phyloP scores from a whole-genome alignment of 2,797 vertebrate genomes.

The Myotis pilosus region DNA sequence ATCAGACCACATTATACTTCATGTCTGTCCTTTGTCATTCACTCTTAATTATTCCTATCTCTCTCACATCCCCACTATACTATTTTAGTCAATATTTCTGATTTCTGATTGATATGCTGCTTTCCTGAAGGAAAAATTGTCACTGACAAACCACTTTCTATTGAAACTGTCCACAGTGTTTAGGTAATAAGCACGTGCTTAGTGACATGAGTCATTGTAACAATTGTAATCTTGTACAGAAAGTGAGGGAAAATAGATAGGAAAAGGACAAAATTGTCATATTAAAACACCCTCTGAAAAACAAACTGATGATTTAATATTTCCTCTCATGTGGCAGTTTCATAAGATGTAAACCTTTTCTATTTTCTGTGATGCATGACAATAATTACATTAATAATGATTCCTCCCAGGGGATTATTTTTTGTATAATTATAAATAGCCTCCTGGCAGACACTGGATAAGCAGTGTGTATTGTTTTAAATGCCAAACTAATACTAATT shows the following conservation, averaged over 20 bases:
- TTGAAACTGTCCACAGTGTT: not conserved
- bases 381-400: constrained; percentile 30
- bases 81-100: not conserved
- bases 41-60: not conserved
- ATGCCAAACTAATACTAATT: constrained; percentile 54
- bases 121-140: not conserved
- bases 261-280: not conserved
- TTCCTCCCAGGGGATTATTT: not conserved
- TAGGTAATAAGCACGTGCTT: not conserved
- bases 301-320: constrained; percentile 7
- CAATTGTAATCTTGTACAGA: not conserved
- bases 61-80: not conserved
- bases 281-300: not conserved
- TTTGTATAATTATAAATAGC: constrained; percentile 39
- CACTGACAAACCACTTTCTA: not conserved
- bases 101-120: not conserved
- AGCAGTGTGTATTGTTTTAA: constrained; percentile 44
- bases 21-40: not conserved
- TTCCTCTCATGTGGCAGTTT: not conserved
- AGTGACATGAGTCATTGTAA: not conserved
- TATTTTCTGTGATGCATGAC: not conserved
- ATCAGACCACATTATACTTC: not conserved
- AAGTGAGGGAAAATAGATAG: not conserved
- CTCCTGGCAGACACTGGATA: constrained; percentile 8
- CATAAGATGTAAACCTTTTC: not conserved